Percentiles rank a stretch among this genome's conserved stretches.
Conservation (phyloP, 2,888 invertebrate species). For the Hirtodrosophila alboralis region DNA sequence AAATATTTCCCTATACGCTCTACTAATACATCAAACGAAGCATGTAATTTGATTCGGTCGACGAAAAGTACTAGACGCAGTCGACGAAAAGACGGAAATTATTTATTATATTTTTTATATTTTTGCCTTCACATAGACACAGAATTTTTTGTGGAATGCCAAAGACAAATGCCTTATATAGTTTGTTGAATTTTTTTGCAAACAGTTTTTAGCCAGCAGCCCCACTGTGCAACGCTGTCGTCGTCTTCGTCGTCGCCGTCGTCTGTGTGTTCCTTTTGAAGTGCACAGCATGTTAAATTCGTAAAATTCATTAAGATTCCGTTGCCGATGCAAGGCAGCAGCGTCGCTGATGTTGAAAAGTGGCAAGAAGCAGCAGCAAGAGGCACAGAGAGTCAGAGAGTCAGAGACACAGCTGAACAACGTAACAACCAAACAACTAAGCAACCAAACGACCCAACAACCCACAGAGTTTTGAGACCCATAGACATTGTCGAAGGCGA, state of each 20-base stretch:
- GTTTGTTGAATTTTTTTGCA: conserved; percentile 3
- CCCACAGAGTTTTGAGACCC: conserved; percentile 13
- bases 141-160: too few relatives aligned
- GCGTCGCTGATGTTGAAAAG: conserved; percentile 47
- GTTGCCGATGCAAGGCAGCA: conserved; percentile 74
- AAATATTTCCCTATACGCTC: too few relatives aligned
- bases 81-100: too few relatives aligned
- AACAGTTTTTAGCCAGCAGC: not conserved
- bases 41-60: too few relatives aligned
- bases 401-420: conserved; percentile 38
- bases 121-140: too few relatives aligned
- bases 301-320: conserved; percentile 80
- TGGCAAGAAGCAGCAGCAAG: conserved; percentile 48
- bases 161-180: too few relatives aligned
- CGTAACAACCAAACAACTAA: conserved; percentile 26
- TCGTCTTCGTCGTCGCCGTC: conserved; percentile 12
- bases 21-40: too few relatives aligned
- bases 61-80: too few relatives aligned
- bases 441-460: conserved; percentile 18
- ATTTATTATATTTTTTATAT: too few relatives aligned
- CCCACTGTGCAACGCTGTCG: conserved; percentile 30
- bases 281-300: conserved; percentile 80
- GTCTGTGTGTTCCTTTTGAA: conserved; percentile 77
- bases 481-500: conserved; percentile 48
- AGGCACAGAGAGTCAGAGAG: conserved; percentile 37